A percentile compares a stretch with the other conserved stretches of the same genome.
Conservation (phyloP, 2,113 vertebrate genomes). For the Prochilodus magdalenae region DNA sequence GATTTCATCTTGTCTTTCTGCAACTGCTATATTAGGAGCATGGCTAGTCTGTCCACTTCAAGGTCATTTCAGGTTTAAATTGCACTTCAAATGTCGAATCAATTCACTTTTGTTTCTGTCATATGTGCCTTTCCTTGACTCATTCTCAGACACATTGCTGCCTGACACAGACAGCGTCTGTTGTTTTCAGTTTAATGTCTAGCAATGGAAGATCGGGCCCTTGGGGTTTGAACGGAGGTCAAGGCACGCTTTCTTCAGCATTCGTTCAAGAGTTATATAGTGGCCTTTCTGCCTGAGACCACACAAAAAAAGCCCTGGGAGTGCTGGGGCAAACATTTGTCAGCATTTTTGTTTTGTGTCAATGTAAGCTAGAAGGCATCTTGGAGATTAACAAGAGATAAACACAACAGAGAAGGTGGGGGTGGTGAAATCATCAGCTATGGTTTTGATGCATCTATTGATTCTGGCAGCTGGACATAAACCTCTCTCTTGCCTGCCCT, state of each 20-base stretch:
- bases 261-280: not conserved
- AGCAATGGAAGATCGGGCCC: conserved; percentile 15
- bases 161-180: conserved; percentile 30
- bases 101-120: conserved; percentile 19
- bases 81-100: conserved; percentile 38
- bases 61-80: conserved; percentile 41
- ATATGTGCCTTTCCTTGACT: conserved; percentile 24
- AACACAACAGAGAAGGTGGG: conserved; percentile 66
- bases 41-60: conserved; percentile 4
- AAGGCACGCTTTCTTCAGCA: conserved; percentile 15
- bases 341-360: conserved; percentile 69
- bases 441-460: conserved; percentile 76
- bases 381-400: conserved; percentile 66
- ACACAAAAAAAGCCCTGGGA: conserved; percentile 60
- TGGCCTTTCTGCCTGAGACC: conserved; percentile 33
- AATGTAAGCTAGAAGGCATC: conserved; percentile 67
- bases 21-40: not conserved
- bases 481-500: conserved; percentile 25
- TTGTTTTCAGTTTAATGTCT: conserved; percentile 34
- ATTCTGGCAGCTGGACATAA: conserved; percentile 74
- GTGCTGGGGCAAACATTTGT: conserved; percentile 68
- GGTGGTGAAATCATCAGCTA: conserved; percentile 73
- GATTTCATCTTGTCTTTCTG: conserved; percentile 11
- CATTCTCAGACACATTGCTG: conserved; percentile 27
- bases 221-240: conserved; percentile 25